Conservation (phyloP, 2,113 vertebrate genomes). For the Rafetus swinhoei region DNA sequence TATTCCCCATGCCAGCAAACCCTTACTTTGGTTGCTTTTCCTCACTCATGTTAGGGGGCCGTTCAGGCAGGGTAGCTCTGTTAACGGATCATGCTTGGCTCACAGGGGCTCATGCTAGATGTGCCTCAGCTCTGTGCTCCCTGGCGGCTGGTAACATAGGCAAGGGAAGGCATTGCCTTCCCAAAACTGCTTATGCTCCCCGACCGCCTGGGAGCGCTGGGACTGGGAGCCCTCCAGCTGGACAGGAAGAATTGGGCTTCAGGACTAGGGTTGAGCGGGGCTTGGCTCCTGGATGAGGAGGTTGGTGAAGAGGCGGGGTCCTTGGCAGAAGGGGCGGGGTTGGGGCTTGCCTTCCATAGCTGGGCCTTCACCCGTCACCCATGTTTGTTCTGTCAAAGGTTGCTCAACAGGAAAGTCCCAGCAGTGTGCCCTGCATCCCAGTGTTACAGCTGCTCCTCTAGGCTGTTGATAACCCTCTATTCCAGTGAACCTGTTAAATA, state of each 20-base stretch:
- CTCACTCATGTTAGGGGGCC: neutral
- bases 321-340: no score
- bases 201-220: no score
- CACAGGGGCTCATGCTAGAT: neutral
- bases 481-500: neutral
- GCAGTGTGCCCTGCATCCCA: neutral
- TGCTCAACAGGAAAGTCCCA: neutral
- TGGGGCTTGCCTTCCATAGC: no score
- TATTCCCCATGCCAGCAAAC: neutral
- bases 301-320: no score
- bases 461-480: neutral
- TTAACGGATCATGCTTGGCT: neutral
- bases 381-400: neutral
- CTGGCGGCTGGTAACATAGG: no score
- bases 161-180: no score
- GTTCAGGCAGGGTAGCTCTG: neutral
- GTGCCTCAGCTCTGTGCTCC: neutral
- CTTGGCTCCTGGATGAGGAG: no score
- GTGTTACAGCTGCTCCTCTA: neutral
- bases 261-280: no score
- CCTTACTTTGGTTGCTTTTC: neutral
- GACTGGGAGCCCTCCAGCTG: no score
- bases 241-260: no score
- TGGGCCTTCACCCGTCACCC: no score
- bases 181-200: no score